Evolutionary conservation across 2,888 invertebrate species (phyloP), one percentile per base, ranked within the genome.

Genomic region (Lacanobia wlatinum): DNA sequence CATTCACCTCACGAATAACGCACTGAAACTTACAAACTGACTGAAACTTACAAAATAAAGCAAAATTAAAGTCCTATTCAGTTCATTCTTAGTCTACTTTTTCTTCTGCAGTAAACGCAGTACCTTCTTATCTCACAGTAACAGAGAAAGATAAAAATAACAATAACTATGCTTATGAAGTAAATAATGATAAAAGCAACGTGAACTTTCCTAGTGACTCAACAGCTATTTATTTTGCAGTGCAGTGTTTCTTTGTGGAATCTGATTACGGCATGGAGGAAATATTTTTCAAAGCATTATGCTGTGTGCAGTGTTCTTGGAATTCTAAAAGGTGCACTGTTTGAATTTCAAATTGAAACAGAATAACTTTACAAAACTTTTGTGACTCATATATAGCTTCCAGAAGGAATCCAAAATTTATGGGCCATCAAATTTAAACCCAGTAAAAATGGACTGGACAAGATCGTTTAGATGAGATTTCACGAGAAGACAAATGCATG

Each of bases 251-350:
- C 69, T 70, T 67, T 80, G 60, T 70, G 56, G 66, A 62, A 34
- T 43, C 34, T 75, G 80, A 67, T 80, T 64, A 80, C 76, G 66
- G 60, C 76, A 83, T 64, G 23, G 60, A 75, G 56, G 40, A 74
- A 83, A 80, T 80, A 83, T 83, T 83, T 83, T 74, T 70, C 56
- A 48, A 70, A 52, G 16, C 43, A 23, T 73, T 55, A 67, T 73
- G 59, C 56, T 23, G 66, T 10, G 38, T 74, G 65, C 76, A 71
- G 63, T 38, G 55, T 83, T 70, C 52, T 83, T 18, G 43, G 80
- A 67, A 80, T 80, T 67, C 43, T 53, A 63, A 83, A 74, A 67
- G 73, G 59, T 69, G 38, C 63, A 64, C 74, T 68, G 73, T 74
- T 83, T 80, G 66, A 67, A 83, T 74, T 67, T 58, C 12, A 67